Conservation (phyloP, 2,113 vertebrate genomes). For the Bagarius yarrelli region DNA sequence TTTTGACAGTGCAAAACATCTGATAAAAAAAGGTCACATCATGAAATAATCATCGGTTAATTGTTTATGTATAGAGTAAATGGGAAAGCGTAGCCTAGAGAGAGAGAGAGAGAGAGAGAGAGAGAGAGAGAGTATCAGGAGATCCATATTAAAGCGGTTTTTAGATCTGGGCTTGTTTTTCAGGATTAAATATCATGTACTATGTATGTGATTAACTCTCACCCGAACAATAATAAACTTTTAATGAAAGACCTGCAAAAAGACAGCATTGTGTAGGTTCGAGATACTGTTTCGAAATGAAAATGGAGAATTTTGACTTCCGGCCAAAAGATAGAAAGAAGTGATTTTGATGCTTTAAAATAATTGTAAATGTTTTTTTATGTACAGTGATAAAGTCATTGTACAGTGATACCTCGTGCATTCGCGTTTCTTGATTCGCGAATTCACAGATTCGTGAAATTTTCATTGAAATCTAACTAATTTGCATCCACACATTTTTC, state of each 20-base stretch:
- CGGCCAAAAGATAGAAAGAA: too few species aligned
- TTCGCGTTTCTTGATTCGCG: too few species aligned
- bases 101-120: slow-evolving; percentile 28
- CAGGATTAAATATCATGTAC: neutral
- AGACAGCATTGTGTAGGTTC: neutral
- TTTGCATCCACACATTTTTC: too few species aligned
- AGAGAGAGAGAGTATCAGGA: slow-evolving; percentile 35
- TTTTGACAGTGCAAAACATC: slow-evolving; percentile 33
- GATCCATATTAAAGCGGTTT: slow-evolving; percentile 8
- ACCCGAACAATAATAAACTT: neutral
- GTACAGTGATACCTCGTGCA: too few species aligned
- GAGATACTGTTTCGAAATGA: neutral
- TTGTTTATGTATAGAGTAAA: slow-evolving; percentile 37
- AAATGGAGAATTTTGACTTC: too few species aligned
- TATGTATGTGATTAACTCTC: neutral
- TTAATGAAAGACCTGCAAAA: neutral
- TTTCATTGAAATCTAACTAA: too few species aligned
- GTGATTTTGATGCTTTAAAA: too few species aligned
- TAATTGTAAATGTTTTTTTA: too few species aligned
- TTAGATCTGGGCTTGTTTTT: neutral
- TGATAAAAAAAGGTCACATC: slow-evolving; percentile 46
- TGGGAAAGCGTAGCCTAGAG: neutral
- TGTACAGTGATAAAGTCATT: too few species aligned
- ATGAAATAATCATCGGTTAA: slow-evolving; percentile 40
- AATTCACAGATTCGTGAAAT: too few species aligned